A percentile compares a stretch with the other conserved stretches of the same genome.
These are phyloP conservation scores for Hartigia nigra DNA, from an alignment of 2,888 invertebrate genomes.

Conservation along the genomic window DNA sequence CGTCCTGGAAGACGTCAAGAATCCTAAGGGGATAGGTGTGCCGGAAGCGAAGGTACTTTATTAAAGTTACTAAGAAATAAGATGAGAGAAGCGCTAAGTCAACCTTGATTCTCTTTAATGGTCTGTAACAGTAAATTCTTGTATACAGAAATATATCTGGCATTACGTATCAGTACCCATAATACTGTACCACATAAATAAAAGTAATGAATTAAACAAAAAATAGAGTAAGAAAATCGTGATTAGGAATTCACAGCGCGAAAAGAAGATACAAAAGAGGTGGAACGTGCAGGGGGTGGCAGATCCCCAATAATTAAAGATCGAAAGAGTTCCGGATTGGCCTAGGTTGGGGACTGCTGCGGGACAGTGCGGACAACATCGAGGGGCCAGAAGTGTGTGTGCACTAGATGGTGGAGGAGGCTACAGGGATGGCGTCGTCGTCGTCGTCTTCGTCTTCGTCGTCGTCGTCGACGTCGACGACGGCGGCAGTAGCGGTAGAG, in stretches of 20 bases:
- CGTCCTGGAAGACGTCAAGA: background rate
- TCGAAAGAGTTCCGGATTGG: conserved; percentile 43
- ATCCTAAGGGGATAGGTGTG: background rate
- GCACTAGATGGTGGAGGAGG: conserved; percentile 34
- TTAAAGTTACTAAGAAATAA: background rate
- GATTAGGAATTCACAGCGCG: background rate
- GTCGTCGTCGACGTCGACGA: background rate
- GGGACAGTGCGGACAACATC: conserved; percentile 46
- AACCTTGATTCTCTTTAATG: background rate
- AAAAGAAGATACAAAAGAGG: background rate
- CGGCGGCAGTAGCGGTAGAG: background rate
- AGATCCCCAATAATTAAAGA: conserved; percentile 33
- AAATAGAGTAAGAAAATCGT: background rate
- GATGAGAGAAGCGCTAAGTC: background rate
- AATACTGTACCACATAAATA: background rate
- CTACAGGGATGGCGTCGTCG: conserved; percentile 25
- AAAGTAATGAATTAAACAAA: background rate
- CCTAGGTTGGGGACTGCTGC: conserved; percentile 49
- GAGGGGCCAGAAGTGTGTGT: conserved; percentile 27
- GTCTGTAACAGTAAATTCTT: background rate
- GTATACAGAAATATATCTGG: background rate
- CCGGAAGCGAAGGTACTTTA: background rate
- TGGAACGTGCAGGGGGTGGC: background rate
- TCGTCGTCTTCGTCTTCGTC: background rate
- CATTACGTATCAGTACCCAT: background rate